Conservation (phyloP, 2,113 vertebrate genomes). For the Centropus bengalensis region DNA sequence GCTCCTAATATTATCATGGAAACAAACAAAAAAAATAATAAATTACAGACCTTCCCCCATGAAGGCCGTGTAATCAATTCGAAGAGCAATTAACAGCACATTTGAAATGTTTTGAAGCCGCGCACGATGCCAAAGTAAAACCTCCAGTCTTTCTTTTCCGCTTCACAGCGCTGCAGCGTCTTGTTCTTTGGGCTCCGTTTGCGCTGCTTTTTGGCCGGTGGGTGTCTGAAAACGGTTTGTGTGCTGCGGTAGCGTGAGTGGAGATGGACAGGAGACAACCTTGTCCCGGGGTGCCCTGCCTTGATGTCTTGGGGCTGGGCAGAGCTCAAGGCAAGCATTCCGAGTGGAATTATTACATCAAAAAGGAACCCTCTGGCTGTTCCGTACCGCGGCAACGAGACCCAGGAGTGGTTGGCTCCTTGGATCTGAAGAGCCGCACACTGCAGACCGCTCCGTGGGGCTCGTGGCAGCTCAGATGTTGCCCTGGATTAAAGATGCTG, state of each 20-base stretch:
- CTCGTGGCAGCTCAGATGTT: not conserved
- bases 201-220: not conserved
- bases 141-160: not conserved
- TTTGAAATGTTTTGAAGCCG: not conserved
- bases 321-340: not conserved
- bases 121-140: not conserved
- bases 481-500: not conserved
- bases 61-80: not conserved
- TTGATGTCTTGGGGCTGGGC: not conserved
- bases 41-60: not conserved
- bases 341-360: not conserved
- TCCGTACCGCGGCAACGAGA: not conserved
- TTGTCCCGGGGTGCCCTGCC: not conserved
- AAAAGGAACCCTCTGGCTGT: not conserved
- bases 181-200: accelerated
- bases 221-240: not conserved
- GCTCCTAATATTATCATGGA: not conserved
- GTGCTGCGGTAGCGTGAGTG: not conserved
- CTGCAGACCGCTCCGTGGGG: not conserved
- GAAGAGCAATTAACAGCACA: not conserved
- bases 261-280: not conserved
- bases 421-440: accelerated
- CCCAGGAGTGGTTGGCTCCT: not conserved
- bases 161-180: not conserved
- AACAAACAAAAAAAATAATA: not conserved